Evolutionary conservation across 1,140 invertebrate species (phyloP), one percentile per base, ranked within the genome.

Genomic region (Drosophila ficusphila): DNA sequence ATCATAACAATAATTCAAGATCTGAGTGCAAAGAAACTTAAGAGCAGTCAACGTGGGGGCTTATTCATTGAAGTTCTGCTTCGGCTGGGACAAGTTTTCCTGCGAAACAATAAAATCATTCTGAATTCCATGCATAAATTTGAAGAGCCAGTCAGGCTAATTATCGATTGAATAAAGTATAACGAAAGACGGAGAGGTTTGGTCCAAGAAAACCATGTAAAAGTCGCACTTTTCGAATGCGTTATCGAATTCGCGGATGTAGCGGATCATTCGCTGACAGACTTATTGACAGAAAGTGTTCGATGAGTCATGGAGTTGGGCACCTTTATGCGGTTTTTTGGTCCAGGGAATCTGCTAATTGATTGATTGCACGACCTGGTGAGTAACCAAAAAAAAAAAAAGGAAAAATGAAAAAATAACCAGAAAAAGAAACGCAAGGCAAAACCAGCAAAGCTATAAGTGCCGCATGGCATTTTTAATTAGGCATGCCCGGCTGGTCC

Each of bases 1-100:
- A 88, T 88, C 82, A 82, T 88, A 88, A 88, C 82, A 88, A 88
- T 88, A 88, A 71, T 82, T 88, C 48, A 88, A 88, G 82, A 74
- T 71, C 73, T 62, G 62, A 60, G 73, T 62, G 42, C 27, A 25
- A 49, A 49, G 71, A 56, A 67, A 67, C 64, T 70, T 74, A 75
- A 64, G 79, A 72, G 71, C 54, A 21, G 60, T 21, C 53, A 51
- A 31, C 38, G 23, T 42, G 46, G 49, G 48, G 76, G 68, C 74
- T 78, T 76, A 67, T 71, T 72, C 74, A 49, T 41, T 41, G 39
- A 31, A 57, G 21, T 31, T 68, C 46, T 27, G 47, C 36, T 41
- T 39, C 18, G 31, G 53, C 11, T 16, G 76, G 56, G 60, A 52
- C 56, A 48, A 47, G 25, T 52, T 69, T 79, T 86, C 78, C 41